Evolutionary conservation across 2,797 vertebrate species (phyloP).

Genomic region (Erithacus rubecula): DNA sequence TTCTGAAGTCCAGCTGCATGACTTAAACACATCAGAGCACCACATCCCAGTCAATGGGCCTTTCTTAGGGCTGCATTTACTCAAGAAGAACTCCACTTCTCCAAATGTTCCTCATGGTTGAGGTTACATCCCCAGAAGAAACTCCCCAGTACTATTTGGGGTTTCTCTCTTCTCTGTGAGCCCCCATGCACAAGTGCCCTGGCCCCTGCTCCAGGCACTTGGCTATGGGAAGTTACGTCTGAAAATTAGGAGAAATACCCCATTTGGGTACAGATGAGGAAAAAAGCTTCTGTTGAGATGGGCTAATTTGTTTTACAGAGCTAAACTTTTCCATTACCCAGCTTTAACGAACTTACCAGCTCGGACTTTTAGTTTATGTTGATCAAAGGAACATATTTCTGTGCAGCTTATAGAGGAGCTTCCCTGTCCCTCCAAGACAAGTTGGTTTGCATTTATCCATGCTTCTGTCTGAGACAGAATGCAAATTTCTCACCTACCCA

Average conservation of each 20-base stretch:
- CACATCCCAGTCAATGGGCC: background rate
- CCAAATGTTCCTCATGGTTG: background rate
- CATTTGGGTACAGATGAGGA: background rate
- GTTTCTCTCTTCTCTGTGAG: background rate
- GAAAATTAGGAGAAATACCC: slow-evolving; percentile 21
- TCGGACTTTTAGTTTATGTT: background rate
- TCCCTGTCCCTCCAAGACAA: background rate
- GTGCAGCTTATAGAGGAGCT: background rate
- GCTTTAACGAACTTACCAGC: slow-evolving; percentile 32
- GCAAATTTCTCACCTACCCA: slow-evolving; percentile 24
- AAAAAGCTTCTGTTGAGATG: slow-evolving; percentile 1
- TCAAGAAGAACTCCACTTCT: background rate
- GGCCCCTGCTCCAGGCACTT: background rate
- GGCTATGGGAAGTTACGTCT: background rate
- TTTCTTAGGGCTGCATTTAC: slow-evolving; percentile 32
- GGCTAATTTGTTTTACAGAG: slow-evolving; percentile 40
- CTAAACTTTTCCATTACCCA: background rate
- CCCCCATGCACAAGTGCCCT: background rate
- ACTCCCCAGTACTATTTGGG: background rate
- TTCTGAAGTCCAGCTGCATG: slow-evolving; percentile 4
- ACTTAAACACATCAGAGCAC: background rate
- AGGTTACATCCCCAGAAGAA: background rate
- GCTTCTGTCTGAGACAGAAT: background rate
- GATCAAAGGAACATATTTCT: slow-evolving; percentile 23
- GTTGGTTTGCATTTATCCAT: background rate